phyloP scores from a whole-genome alignment of 2,113 vertebrate species.

The Bos taurus region DNA sequence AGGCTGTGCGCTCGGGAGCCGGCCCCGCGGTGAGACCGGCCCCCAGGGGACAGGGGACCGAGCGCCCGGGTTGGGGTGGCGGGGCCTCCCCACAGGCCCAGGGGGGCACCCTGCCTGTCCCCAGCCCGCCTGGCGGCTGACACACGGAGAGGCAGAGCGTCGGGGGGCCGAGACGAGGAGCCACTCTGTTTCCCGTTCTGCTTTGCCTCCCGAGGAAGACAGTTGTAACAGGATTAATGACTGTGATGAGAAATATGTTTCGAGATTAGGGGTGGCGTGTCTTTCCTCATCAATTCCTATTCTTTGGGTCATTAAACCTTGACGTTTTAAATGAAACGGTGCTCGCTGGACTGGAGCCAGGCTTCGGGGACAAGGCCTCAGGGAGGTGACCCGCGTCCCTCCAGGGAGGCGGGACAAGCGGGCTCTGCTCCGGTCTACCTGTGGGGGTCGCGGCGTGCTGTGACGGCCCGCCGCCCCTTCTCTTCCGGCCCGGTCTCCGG shows the following conservation, averaged over 20 bases:
- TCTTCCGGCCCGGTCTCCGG: background rate
- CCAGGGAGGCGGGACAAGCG: background rate
- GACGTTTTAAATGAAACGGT: background rate
- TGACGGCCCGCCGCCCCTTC: background rate
- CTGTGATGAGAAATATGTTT: background rate
- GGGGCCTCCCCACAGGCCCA: background rate
- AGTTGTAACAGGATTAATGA: background rate
- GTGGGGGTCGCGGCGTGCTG: fast-evolving
- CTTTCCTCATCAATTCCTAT: slow-evolving; percentile 49
- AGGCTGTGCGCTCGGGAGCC: fast-evolving
- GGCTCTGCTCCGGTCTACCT: fast-evolving
- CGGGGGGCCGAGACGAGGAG: background rate
- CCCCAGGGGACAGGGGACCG: background rate
- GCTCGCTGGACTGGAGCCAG: background rate
- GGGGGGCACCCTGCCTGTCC: background rate
- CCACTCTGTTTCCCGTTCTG: fast-evolving
- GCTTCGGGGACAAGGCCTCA: background rate
- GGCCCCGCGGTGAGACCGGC: fast-evolving
- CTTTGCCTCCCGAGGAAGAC: background rate
- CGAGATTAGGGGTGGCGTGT: background rate
- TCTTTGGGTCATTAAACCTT: slow-evolving; percentile 55
- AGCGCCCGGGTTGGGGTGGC: fast-evolving
- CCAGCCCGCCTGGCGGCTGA: fast-evolving
- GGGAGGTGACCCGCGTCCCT: background rate
- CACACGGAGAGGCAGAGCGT: fast-evolving